Percentiles rank a stretch among this genome's conserved stretches.
These are phyloP conservation scores for Pediacus dermestoides DNA, from an alignment of 2,888 invertebrate genomes.

Conservation along the genomic window DNA sequence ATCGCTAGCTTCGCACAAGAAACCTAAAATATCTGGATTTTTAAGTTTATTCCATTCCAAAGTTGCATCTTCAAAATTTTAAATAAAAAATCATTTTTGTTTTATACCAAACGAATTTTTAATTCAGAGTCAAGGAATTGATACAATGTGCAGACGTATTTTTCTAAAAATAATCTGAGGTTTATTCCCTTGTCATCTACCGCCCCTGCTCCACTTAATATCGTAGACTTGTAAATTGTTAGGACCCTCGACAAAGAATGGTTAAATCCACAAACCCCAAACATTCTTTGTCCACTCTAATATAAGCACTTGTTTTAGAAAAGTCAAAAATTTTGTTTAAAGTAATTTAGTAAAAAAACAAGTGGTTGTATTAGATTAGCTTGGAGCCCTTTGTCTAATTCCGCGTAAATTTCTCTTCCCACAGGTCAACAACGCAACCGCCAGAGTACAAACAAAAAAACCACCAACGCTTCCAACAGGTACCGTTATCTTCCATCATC, in stretches of 20 bases:
- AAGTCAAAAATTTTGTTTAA: conserved; percentile 3
- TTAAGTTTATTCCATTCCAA: too few species aligned
- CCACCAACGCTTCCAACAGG: conserved; percentile 87
- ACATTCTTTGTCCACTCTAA: conserved; percentile 26
- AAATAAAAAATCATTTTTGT: too few species aligned
- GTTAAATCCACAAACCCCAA: conserved; percentile 7
- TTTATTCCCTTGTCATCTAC: too few species aligned
- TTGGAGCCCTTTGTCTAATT: conserved; percentile 17
- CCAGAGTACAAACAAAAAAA: conserved; percentile 99
- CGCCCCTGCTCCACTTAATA: too few species aligned
- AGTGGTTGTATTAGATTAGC: conserved; percentile 39
- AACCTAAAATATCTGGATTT: too few species aligned
- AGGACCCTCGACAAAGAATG: conserved; percentile 15
- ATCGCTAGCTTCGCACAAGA: too few species aligned
- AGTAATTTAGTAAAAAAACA: conserved; percentile 25
- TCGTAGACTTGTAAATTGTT: conserved; percentile 9
- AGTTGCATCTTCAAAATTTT: too few species aligned
- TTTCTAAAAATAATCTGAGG: too few species aligned
- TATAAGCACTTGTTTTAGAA: conserved; percentile 34
- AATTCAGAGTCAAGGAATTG: too few species aligned
- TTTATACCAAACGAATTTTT: too few species aligned
- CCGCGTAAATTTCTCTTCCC: conserved; percentile 35
- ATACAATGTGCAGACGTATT: too few species aligned
- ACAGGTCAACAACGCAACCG: conserved; percentile 99
- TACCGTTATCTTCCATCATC: conserved; percentile 48